phyloP scores from a whole-genome alignment of 1,140 invertebrate species.

The Octopus sinensis region DNA sequence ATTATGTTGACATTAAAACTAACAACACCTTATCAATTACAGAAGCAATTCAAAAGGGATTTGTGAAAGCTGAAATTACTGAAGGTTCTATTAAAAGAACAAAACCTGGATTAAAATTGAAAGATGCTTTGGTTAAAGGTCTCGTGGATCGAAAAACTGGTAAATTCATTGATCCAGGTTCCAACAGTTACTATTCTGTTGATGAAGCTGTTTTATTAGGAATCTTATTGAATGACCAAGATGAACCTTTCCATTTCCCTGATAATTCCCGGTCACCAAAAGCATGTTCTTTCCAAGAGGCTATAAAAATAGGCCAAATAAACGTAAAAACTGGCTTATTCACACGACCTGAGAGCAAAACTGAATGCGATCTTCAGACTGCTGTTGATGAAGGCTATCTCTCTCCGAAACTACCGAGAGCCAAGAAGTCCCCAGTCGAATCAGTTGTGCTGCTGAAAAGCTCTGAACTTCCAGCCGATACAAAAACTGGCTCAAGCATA shows the following conservation, averaged over 20 bases:
- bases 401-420: conserved; percentile 38
- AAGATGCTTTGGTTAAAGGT: conserved; percentile 75
- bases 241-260: conserved; percentile 53
- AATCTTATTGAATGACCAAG: conserved; percentile 74
- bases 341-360: conserved; percentile 75
- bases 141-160: conserved; percentile 74
- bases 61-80: conserved; percentile 72
- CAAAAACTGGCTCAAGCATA: background rate
- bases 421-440: conserved; percentile 24
- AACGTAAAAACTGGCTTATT: conserved; percentile 57
- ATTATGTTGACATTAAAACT: conserved; percentile 71
- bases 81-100: conserved; percentile 52
- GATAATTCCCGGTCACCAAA: conserved; percentile 32
- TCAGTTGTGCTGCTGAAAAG: conserved; percentile 45
- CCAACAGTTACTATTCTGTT: conserved; percentile 70
- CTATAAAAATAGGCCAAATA: conserved; percentile 42
- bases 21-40: conserved; percentile 72
- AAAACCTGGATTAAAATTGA: conserved; percentile 61
- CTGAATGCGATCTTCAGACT: conserved; percentile 71
- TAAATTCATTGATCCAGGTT: conserved; percentile 75
- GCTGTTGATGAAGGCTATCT: conserved; percentile 59
- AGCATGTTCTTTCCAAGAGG: conserved; percentile 43
- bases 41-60: conserved; percentile 75
- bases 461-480: conserved; percentile 25
- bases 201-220: conserved; percentile 72